phyloP scores from a whole-genome alignment of 2,888 invertebrate species.

The Erebia aethiops region DNA sequence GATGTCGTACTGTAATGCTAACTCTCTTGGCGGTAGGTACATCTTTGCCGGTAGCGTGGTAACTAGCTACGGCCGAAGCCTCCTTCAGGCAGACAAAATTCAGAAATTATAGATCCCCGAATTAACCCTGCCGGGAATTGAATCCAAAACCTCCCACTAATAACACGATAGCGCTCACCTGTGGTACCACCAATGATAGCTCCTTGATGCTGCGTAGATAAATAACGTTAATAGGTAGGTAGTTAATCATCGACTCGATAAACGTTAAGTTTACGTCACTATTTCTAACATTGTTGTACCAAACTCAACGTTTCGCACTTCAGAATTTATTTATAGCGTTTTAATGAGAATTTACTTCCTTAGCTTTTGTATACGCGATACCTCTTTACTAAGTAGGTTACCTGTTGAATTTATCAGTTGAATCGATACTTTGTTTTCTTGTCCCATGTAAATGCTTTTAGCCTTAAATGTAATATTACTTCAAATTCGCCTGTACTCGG shows the following conservation, averaged over 20 bases:
- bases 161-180: no score
- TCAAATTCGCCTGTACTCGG: not conserved
- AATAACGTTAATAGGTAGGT: no score
- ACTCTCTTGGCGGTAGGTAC: no score
- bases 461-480: not conserved
- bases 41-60: no score
- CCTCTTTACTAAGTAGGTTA: constrained; percentile 14
- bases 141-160: no score
- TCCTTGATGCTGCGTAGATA: no score
- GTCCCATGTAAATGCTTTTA: not conserved
- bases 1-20: no score
- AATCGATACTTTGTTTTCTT: not conserved
- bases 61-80: no score
- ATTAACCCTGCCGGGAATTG: no score
- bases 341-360: constrained; percentile 24
- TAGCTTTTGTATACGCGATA: constrained; percentile 12
- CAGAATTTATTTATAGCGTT: constrained; percentile 11
- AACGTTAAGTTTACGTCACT: constrained; percentile 7
- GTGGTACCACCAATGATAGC: no score
- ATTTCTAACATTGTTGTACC: constrained; percentile 2
- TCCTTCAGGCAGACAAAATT: no score
- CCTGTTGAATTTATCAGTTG: constrained; percentile 8
- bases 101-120: no score
- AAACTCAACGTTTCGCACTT: constrained; percentile 13
- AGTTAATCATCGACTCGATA: not conserved